Conservation (phyloP, 2,888 invertebrate genomes). For the Pinctada fucata region DNA sequence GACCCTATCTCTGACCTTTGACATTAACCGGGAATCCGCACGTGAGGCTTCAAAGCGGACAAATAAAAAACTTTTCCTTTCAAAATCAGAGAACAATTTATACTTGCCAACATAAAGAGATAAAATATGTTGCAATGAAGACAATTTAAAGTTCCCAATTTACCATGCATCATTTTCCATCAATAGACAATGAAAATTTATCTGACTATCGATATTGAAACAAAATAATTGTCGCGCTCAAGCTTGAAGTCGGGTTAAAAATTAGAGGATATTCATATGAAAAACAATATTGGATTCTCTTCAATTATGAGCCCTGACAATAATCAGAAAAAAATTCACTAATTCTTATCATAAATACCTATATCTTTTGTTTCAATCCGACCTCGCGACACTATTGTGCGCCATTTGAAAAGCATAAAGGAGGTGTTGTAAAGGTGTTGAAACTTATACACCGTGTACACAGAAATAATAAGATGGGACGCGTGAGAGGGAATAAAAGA, state of each 20-base stretch:
- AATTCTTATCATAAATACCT: slow-evolving; percentile 16
- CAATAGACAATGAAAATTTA: neutral
- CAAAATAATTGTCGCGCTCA: neutral
- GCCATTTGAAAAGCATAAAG: slow-evolving; percentile 12
- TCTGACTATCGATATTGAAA: neutral
- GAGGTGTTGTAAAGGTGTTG: slow-evolving; percentile 21
- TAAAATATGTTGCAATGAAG: no score
- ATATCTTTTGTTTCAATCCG: slow-evolving; percentile 17
- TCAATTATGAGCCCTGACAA: neutral
- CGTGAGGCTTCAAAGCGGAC: no score
- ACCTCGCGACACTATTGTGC: slow-evolving; percentile 5
- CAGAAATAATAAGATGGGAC: slow-evolving; percentile 18
- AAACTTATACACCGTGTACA: slow-evolving; percentile 18
- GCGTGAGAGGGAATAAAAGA: slow-evolving; percentile 17
- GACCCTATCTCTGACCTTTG: no score
- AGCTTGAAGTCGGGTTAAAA: neutral
- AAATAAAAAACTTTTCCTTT: no score
- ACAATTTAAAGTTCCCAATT: neutral
- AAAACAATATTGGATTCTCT: neutral
- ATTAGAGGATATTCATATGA: slow-evolving; percentile 1
- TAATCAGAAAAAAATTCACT: neutral
- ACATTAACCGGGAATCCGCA: no score
- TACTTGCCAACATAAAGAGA: no score
- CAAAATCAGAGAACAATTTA: no score
- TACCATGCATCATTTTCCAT: slow-evolving; percentile 11